These are phyloP conservation scores for Blennius ocellaris DNA, from an alignment of 2,113 vertebrate species.

Conservation along the genomic window DNA sequence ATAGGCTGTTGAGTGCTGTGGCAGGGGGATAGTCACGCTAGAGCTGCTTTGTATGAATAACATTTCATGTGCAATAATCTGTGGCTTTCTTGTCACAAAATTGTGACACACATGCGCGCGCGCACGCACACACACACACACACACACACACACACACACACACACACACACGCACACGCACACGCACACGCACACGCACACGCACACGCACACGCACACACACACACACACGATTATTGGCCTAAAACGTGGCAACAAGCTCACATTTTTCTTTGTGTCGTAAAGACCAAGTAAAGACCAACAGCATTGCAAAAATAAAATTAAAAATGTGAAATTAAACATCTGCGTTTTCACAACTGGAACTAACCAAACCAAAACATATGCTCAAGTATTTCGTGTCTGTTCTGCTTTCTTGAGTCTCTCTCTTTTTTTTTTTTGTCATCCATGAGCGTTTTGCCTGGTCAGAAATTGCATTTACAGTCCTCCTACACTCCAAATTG, in stretches of 20 bases:
- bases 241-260: slow-evolving; percentile 49
- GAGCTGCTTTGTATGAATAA: slow-evolving; percentile 81
- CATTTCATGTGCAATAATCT: slow-evolving; percentile 83
- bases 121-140: slow-evolving; percentile 25
- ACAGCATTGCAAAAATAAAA: slow-evolving; percentile 5
- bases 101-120: slow-evolving; percentile 30
- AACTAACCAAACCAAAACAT: slow-evolving; percentile 34
- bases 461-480: slow-evolving; percentile 3
- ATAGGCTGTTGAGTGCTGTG: slow-evolving; percentile 75
- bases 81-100: slow-evolving; percentile 77
- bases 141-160: slow-evolving; percentile 33
- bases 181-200: slow-evolving; percentile 28
- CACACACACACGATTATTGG: slow-evolving; percentile 40
- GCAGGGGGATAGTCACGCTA: slow-evolving; percentile 79
- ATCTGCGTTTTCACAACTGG: slow-evolving; percentile 28
- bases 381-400: slow-evolving; percentile 2
- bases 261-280: slow-evolving; percentile 46
- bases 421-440: background rate
- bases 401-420: too few species aligned
- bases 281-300: slow-evolving; percentile 12
- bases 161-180: slow-evolving; percentile 41
- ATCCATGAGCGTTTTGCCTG: slow-evolving; percentile 7
- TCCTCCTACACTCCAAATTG: background rate
- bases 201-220: slow-evolving; percentile 38
- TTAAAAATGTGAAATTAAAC: slow-evolving; percentile 41